Evolutionary conservation across 2,888 invertebrate species (phyloP).

Genomic region (Oxycera nigricornis): DNA sequence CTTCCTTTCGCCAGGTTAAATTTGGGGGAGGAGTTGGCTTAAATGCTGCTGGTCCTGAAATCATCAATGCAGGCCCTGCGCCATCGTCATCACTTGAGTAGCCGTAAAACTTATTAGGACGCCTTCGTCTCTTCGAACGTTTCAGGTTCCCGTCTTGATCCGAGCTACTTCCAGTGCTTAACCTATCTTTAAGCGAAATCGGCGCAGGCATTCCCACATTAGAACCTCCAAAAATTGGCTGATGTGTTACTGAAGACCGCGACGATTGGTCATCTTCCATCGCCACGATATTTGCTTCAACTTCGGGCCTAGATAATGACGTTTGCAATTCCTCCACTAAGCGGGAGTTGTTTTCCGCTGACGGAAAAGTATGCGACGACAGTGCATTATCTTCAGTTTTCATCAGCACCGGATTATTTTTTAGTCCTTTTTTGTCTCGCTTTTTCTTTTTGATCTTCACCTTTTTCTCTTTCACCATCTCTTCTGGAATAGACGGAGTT

Average conservation of each 20-base stretch:
- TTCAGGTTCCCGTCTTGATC: constrained; percentile 68
- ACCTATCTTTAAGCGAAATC: constrained; percentile 39
- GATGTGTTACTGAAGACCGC: neutral
- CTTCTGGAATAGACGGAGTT: constrained; percentile 67
- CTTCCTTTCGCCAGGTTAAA: constrained; percentile 78
- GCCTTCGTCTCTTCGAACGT: constrained; percentile 79
- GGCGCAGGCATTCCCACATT: constrained; percentile 49
- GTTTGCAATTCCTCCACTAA: too few relatives aligned
- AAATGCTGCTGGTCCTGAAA: constrained; percentile 56
- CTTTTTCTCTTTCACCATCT: constrained; percentile 60
- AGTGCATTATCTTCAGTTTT: too few relatives aligned
- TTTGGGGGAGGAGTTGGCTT: constrained; percentile 70
- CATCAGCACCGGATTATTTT: too few relatives aligned
- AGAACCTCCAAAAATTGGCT: too few relatives aligned
- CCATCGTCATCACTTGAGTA: constrained; percentile 86
- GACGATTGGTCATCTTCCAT: neutral
- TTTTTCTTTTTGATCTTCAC: constrained; percentile 74
- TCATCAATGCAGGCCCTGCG: constrained; percentile 55
- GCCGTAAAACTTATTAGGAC: constrained; percentile 87
- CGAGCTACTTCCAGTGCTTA: constrained; percentile 61
- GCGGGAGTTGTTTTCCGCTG: too few relatives aligned
- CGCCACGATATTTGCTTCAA: constrained; percentile 48
- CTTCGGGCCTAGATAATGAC: neutral
- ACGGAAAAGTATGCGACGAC: too few relatives aligned
- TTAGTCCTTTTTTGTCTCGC: constrained; percentile 67